Evolutionary conservation across 2,797 vertebrate species (phyloP), one percentile per base, ranked within the genome.

Genomic region (Siniperca obscura): DNA sequence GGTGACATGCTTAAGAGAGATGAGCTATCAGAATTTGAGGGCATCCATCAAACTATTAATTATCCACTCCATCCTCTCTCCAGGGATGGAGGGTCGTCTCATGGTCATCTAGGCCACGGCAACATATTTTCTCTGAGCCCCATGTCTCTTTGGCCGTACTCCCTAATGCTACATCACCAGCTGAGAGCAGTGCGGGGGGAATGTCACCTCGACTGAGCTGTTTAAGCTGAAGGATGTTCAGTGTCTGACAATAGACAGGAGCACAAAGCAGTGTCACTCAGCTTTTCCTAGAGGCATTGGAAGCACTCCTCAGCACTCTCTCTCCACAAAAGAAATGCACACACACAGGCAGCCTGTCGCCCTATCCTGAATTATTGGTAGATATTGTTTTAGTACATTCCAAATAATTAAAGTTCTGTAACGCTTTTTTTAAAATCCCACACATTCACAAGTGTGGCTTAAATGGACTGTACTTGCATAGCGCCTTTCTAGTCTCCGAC

Each of bases 31-130:
- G 62, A 80, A 80, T 88, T 82, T 84, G 77, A 86, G 81, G 57
- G 76, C 82, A 87, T 91, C 87, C 85, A 86, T 93, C 83, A 89
- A 75, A 72, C 81, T 86, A 88, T 91, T 91, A 87, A 94, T 92
- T 88, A 91, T 89, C 81, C 77, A 50, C 83, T 50, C 67, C 30
- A 42, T 52, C 78, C 70, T 68, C 79, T 81, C 72, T 84, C 46
- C 19, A 16, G 81, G 34, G 59, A 78, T 74, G 71, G 62, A 79
- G 76, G 60, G 70, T 68, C 50, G 30, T 66, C 70, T 89, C 82
- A 86, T 86, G 88, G 88, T 87, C 82, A 87, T 83, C 70, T 59
- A 61, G 22, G 56, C 74, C 78, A 55, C 17, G 27, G 74, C 83
- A 66, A 74, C 84, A 42, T 72, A 71, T 71, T 81, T 77, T 21